Base-by-base conservation (phyloP, 2,113 vertebrate genomes). In the Cinclus cinclus region DNA sequence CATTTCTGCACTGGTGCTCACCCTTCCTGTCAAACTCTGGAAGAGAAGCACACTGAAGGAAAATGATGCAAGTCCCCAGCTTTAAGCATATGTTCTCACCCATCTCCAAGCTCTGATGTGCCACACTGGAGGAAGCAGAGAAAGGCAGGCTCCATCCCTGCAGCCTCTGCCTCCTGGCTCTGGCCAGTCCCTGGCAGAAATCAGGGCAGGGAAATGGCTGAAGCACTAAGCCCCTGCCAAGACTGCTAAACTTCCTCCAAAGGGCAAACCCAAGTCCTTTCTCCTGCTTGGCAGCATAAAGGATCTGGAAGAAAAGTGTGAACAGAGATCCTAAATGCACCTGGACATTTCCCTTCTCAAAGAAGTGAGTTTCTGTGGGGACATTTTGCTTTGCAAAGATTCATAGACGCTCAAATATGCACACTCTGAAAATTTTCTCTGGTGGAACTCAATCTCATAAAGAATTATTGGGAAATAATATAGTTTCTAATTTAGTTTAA, bases 401-500 rank as follows among this genome's bases (percentile, higher is more conserved):
- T 64, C 49, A n/a, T 5, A 46, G n/a, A 74, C 5, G 24, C 60
- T 81, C 56, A 94, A 81, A 41, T 22, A 44, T 0, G 4, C 24
- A 65, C 1, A 7, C 15, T 46, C 70, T 44, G 75, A 62, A 59
- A 91, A 89, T 78, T 25, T 49, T 14, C 35, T 81, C 65, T 30
- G 22, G 53, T 18, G 31, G 58, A 64, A 35, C 49, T 64, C 76
- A 44, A 49, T 37, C 37, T 92, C 44, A 63, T 37, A 53, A 67
- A 64, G 25, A 78, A 71, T 83, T 21, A 80, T 42, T 87, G 44
- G 56, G 46, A 75, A 96, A 94, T 90, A 64, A 87, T 69, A 46
- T 0, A 6, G 23, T 78, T 95, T 80, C 76, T 93, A 71, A 92
- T 94, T 88, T 19, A 64, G 76, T 84, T 87, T 46, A 91, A 89